Conservation (phyloP, 2,888 invertebrate genomes). For the Cataglyphis altisquamis region DNA sequence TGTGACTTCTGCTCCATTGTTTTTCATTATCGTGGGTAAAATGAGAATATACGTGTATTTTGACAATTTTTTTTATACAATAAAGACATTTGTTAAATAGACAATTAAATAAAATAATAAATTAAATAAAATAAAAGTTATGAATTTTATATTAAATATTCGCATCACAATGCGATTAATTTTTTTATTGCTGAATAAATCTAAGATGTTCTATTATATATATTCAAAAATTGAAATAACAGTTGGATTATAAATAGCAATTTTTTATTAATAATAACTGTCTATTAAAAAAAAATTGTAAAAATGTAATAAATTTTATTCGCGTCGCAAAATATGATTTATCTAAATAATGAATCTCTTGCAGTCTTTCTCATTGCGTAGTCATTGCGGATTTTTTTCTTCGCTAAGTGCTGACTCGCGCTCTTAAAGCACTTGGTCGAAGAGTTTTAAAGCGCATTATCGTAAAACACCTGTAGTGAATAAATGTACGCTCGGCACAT, state of each 20-base stretch:
- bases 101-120: too few species aligned
- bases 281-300: not conserved
- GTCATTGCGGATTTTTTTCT: not conserved
- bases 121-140: not conserved
- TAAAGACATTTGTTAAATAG: not conserved
- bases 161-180: not conserved
- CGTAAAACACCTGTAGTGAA: not conserved
- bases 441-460: conserved; percentile 12
- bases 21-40: not conserved
- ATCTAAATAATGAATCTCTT: not conserved
- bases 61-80: not conserved
- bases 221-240: not conserved
- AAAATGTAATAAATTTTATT: not conserved
- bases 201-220: not conserved
- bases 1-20: not conserved
- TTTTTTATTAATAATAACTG: not conserved
- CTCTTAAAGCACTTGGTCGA: not conserved
- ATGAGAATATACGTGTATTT: not conserved
- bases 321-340: not conserved
- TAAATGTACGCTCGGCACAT: not conserved
- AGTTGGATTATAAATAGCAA: not conserved
- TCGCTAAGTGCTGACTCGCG: conserved; percentile 1
- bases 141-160: not conserved
- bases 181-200: not conserved
- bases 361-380: not conserved